Evolutionary conservation across 2,797 vertebrate species (phyloP).

Genomic region (Petrocephalus sullivani): DNA sequence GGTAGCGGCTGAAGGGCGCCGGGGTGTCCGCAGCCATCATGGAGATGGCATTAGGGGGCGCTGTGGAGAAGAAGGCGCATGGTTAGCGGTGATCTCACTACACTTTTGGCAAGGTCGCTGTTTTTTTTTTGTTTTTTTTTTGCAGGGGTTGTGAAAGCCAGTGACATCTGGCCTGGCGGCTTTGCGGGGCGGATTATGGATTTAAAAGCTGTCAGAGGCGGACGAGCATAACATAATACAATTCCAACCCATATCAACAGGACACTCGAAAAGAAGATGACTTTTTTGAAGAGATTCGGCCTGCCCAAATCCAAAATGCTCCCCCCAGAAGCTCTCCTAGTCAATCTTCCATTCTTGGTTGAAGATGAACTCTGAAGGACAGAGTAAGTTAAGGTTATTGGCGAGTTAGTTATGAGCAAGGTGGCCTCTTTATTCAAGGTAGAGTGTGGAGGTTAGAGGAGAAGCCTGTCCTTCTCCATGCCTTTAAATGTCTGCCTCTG

Average conservation of each 20-base stretch:
- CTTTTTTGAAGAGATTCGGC: slow-evolving; percentile 3
- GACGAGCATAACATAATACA: not conserved
- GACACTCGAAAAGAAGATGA: slow-evolving; percentile 11
- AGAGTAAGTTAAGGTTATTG: not conserved
- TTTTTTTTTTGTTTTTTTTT: not conserved
- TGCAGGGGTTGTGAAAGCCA: not conserved
- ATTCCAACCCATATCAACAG: not conserved
- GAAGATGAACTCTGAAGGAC: not conserved
- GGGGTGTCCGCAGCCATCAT: slow-evolving; percentile 84
- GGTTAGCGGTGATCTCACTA: not conserved
- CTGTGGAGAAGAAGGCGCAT: slow-evolving; percentile 54
- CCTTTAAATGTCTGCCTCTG: not conserved
- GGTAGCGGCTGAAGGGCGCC: slow-evolving; percentile 90
- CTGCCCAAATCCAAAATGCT: not conserved
- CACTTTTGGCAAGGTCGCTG: slow-evolving; percentile 2
- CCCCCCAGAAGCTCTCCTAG: not conserved
- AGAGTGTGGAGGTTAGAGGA: not conserved
- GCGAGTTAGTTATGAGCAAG: not conserved
- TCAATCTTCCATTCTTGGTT: not conserved
- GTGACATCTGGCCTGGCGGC: not conserved
- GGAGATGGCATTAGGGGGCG: slow-evolving; percentile 89
- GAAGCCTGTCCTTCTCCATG: not conserved
- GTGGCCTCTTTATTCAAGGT: not conserved
- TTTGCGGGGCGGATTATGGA: not conserved
- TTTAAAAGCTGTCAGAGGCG: not conserved